phyloP scores from a whole-genome alignment of 2,113 vertebrate genomes.

The Corythornis madagascariensis region DNA sequence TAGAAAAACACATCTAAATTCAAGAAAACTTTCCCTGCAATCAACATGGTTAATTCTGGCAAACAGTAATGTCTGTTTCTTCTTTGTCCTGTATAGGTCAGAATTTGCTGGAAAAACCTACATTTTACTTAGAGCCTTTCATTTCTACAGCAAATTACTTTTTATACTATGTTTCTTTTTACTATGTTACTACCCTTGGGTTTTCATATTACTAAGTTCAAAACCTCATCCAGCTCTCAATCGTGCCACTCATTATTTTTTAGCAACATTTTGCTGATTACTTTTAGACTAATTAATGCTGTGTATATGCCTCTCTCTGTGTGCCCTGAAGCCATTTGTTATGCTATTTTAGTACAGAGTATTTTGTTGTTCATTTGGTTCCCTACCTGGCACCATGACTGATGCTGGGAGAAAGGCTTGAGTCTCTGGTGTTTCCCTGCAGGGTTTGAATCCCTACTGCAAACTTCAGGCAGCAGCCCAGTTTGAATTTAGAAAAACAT shows the following conservation, averaged over 20 bases:
- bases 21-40: neutral
- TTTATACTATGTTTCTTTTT: neutral
- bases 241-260: neutral
- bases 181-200: neutral
- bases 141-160: neutral
- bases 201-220: slow-evolving; percentile 8
- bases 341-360: neutral
- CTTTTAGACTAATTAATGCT: slow-evolving; percentile 37
- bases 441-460: neutral
- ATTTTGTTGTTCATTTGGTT: slow-evolving; percentile 17
- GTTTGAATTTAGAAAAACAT: slow-evolving; percentile 32
- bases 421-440: slow-evolving; percentile 11
- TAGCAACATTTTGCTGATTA: slow-evolving; percentile 51
- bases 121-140: neutral
- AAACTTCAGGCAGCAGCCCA: neutral
- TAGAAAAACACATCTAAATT: neutral
- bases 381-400: neutral
- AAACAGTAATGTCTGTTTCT: neutral
- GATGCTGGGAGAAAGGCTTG: slow-evolving; percentile 2
- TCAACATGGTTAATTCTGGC: neutral
- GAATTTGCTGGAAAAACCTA: neutral
- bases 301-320: neutral
- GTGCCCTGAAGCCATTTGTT: slow-evolving; percentile 50
- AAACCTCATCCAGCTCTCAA: neutral
- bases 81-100: neutral